Evolutionary conservation across 2,797 vertebrate species (phyloP), one percentile per base, ranked within the genome.

Genomic region (Siniperca obscura): DNA sequence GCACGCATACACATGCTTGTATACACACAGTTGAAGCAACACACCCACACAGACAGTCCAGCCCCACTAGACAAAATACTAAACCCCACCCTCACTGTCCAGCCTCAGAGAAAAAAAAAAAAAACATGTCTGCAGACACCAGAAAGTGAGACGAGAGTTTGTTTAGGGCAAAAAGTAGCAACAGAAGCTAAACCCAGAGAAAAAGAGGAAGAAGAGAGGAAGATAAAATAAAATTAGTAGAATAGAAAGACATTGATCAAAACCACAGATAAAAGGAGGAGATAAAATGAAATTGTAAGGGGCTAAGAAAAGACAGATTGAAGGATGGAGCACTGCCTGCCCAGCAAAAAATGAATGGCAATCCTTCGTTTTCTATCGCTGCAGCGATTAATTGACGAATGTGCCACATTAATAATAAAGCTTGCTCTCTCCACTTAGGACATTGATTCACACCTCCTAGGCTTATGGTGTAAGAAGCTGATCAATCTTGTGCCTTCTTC

Each of bases 371-470:
- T 93, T 90, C 80, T 87, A 85, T 91, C 12, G 62, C 84, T 0
- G 59, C 64, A 76, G 77, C 76, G 73, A 93, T 94, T 93, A 90
- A 94, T 94, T 93, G 90, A 93, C 71, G 38, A 91, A 93, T 84
- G 86, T 91, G 85, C 83, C 88, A 91, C 89, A 93, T 94, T 92
- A 92, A 93, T 93, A 93, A 92, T 91, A 91, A 86, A 90, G 82
- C 87, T 83, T 70, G 75, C 87, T 89, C 90, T 90, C 84, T 85
- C 90, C 86, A 92, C 91, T 93, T 91, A 92, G 86, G 92, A 91
- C 92, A 94, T 93, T 90, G 92, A 94, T 94, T 94, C 90, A 92
- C 91, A 92, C 89, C 88, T 94, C 89, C 87, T 82, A 86, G 75
- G 84, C 88, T 90, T 82, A 90, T 75, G 87, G 90, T 91, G 90